These are phyloP conservation scores for Electrona antarctica DNA, from an alignment of 2,113 vertebrate genomes.

Conservation along the genomic window DNA sequence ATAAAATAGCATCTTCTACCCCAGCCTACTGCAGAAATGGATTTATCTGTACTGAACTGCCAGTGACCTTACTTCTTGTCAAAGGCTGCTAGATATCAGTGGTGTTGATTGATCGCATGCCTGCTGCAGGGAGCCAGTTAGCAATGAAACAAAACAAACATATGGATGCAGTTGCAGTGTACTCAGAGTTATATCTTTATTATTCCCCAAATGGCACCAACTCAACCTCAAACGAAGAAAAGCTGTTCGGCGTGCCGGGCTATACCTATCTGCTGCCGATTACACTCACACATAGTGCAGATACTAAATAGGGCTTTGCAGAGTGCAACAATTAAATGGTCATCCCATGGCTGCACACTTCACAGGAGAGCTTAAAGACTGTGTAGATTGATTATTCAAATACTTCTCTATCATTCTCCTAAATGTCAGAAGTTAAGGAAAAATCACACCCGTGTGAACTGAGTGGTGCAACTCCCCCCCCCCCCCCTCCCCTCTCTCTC, in stretches of 20 bases:
- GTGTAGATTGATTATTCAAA: no score
- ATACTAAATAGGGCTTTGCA: no score
- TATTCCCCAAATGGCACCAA: conserved; percentile 6
- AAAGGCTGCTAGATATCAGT: conserved; percentile 26
- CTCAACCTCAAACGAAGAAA: conserved; percentile 32
- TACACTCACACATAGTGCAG: conserved; percentile 34
- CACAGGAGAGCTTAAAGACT: no score
- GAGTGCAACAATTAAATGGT: no score
- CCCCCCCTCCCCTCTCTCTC: no score
- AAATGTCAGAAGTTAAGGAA: no score
- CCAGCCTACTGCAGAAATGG: not conserved
- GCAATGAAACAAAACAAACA: conserved; percentile 36
- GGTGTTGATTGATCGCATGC: conserved; percentile 15
- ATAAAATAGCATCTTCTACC: not conserved
- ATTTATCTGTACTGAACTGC: conserved; percentile 24
- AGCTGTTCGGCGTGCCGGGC: conserved; percentile 7
- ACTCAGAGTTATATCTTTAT: not conserved
- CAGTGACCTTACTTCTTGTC: conserved; percentile 13
- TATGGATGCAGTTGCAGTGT: no score
- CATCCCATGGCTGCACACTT: no score
- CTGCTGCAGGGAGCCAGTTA: not conserved
- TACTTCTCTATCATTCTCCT: no score
- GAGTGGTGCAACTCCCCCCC: no score
- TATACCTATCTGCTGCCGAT: conserved; percentile 23
- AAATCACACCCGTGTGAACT: no score